Evolutionary conservation across 2,113 vertebrate genomes (phyloP).

Genomic region (Jacana jacana): DNA sequence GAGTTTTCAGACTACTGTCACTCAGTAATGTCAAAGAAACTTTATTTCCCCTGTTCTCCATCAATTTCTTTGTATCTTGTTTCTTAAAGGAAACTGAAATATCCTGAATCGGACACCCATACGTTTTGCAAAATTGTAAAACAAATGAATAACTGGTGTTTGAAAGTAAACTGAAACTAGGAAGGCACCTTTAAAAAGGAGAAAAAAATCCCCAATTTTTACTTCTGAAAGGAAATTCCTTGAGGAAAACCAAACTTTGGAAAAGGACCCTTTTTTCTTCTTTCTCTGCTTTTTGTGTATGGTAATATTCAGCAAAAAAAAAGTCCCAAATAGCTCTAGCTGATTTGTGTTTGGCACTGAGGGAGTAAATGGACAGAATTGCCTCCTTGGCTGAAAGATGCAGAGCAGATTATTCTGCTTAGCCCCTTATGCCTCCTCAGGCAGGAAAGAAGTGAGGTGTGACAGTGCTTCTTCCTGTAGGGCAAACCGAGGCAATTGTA

Average conservation of each 20-base stretch:
- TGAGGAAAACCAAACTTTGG: background rate
- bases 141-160: background rate
- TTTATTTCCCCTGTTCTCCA: background rate
- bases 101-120: background rate
- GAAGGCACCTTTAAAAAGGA: background rate
- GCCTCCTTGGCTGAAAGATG: background rate
- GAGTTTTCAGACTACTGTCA: background rate
- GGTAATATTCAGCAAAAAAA: background rate
- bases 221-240: background rate
- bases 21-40: background rate
- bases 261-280: background rate
- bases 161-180: background rate
- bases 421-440: background rate
- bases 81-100: background rate
- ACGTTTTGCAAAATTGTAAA: background rate
- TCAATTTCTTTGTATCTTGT: background rate
- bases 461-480: background rate
- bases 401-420: background rate
- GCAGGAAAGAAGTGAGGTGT: background rate
- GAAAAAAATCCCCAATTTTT: background rate
- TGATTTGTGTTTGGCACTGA: background rate
- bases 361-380: background rate
- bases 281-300: background rate
- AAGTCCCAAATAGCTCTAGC: background rate
- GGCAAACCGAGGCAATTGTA: background rate